phyloP scores from a whole-genome alignment of 2,113 vertebrate genomes.

The Silurus glanis region DNA sequence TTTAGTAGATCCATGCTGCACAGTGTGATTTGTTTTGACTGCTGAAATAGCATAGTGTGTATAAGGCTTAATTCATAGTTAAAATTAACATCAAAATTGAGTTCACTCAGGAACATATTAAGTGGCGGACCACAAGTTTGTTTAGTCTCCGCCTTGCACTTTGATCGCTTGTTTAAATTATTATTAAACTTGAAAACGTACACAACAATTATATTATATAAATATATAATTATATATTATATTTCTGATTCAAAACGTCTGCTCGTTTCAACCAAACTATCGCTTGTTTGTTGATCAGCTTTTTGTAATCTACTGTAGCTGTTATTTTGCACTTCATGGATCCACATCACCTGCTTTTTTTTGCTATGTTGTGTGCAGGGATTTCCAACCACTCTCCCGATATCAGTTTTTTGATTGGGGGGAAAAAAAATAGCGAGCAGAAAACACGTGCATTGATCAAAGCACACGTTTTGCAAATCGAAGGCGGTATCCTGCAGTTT shows the following conservation, averaged over 20 bases:
- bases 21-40: no score
- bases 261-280: not conserved
- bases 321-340: not conserved
- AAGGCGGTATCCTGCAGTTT: not conserved
- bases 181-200: no score
- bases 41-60: no score
- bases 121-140: no score
- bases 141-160: no score
- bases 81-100: no score
- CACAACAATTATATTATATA: no score
- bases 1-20: no score
- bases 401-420: not conserved
- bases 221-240: not conserved
- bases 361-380: not conserved
- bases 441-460: not conserved
- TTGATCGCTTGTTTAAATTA: no score
- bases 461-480: not conserved
- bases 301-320: not conserved
- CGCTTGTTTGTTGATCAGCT: not conserved
- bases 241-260: not conserved
- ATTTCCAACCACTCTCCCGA: slow-evolving; percentile 30
- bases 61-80: no score
- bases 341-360: slow-evolving; percentile 7
- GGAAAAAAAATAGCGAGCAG: not conserved
- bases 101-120: no score